These are phyloP conservation scores for Pterocles gutturalis DNA, from an alignment of 2,113 vertebrate species.

Conservation along the genomic window DNA sequence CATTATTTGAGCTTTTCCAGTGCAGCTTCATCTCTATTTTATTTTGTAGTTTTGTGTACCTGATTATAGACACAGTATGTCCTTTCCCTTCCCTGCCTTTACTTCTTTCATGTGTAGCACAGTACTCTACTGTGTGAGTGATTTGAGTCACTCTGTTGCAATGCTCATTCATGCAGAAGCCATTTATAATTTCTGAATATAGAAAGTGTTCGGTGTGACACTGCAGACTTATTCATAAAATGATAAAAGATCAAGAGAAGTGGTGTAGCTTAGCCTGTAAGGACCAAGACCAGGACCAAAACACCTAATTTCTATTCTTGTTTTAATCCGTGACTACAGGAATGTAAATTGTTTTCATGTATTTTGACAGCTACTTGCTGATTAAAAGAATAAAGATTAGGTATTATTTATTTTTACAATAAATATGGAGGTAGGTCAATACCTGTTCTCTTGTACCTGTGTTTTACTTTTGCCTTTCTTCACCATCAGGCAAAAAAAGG, in stretches of 20 bases:
- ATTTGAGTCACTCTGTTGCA: background rate
- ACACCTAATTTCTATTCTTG: background rate
- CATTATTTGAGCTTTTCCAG: background rate
- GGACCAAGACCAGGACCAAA: background rate
- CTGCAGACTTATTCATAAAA: background rate
- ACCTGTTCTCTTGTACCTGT: background rate
- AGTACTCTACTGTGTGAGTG: background rate
- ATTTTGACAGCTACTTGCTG: background rate
- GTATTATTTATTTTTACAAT: background rate
- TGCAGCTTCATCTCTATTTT: background rate
- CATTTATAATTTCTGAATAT: slow-evolving; percentile 22
- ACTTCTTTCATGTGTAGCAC: background rate
- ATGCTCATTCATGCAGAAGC: slow-evolving; percentile 26
- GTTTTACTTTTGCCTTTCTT: background rate
- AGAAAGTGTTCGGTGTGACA: background rate
- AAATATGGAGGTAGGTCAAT: background rate
- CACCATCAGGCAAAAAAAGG: background rate
- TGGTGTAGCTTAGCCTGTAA: background rate
- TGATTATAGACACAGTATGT: background rate
- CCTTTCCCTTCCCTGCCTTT: background rate
- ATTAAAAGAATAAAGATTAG: background rate
- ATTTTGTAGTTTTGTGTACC: background rate
- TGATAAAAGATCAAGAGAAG: background rate
- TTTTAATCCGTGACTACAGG: background rate
- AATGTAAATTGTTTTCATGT: background rate